Base-by-base conservation (phyloP, 2,113 vertebrate species). In the Dermatemys mawii region DNA sequence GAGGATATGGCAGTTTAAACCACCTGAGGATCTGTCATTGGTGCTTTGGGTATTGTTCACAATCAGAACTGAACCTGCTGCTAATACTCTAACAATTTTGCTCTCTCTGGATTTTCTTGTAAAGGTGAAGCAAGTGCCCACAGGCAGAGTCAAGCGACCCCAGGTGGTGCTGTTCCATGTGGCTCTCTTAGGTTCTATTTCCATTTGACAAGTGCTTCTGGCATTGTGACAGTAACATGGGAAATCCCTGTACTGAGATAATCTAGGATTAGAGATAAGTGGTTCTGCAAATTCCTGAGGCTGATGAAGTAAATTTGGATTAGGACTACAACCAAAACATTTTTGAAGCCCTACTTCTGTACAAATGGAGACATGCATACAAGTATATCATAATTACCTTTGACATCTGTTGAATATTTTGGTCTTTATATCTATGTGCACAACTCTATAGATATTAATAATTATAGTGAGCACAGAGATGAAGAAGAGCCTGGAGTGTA, bases 201-300 rank as follows among this genome's bases (percentile, higher is more conserved):
- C 81, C 54, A 85, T 94, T 51, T 82, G 79, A 88, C 51, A 80
- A 93, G 89, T 9, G 19, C 87, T 97, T 90, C 93, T 96, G 92
- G 87, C 75, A 7, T 82, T 96, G 78, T 79, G 70, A 92, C 95
- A 92, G 75, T 46, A 94, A 94, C 92, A 83, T 22, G 81, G 91
- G 90, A 96, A 96, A 96, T 93, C 90, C 93, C 91, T 92, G 94
- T 87, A 94, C 90, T 94, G 91, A 94, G 87, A 90, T 94, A 93
- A 97, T 49, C 82, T 22, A 12, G 95, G 96, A 92, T 94, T 86
- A 96, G 80, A 29, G 3, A 80, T 90, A 92, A 94, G 82, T 60
- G 51, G 83, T 90, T 96, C 87, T 91, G 82, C 83, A 88, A 91
- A 91, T 94, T 92, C 86, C 81, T 1, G 12, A 96, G 91, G 81